phyloP scores from a whole-genome alignment of 2,888 invertebrate species.

The Drosophila borborema region DNA sequence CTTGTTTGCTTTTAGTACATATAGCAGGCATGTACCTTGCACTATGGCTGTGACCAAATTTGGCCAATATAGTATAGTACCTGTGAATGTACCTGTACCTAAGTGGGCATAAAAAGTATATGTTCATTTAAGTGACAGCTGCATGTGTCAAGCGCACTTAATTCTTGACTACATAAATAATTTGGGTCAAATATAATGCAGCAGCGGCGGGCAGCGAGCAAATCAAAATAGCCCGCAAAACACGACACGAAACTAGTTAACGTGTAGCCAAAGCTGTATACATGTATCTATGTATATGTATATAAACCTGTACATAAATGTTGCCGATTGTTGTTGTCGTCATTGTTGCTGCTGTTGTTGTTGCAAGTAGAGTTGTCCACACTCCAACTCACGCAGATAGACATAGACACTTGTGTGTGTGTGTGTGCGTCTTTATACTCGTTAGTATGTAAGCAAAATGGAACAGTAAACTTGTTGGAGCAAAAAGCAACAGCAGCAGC shows the following conservation, averaged over 20 bases:
- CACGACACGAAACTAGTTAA: constrained; percentile 60
- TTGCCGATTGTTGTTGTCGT: constrained; percentile 4
- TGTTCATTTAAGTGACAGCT: constrained; percentile 59
- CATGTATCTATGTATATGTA: constrained; percentile 5
- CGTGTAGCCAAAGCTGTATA: constrained; percentile 32
- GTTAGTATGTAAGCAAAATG: constrained; percentile 56
- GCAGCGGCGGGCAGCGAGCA: constrained; percentile 30
- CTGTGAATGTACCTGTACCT: neutral
- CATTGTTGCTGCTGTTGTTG: neutral
- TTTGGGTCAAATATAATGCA: constrained; percentile 66
- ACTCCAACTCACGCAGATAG: constrained; percentile 11
- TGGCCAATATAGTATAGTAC: neutral
- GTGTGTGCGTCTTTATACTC: constrained; percentile 6
- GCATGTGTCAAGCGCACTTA: constrained; percentile 57
- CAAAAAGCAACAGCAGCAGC: constrained; percentile 46
- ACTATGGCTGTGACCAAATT: neutral
- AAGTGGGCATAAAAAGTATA: constrained; percentile 29
- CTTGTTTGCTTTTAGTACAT: constrained; percentile 2
- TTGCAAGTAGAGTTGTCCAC: constrained; percentile 32
- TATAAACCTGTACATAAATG: constrained; percentile 33
- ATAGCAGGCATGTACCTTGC: neutral
- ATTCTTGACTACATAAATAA: constrained; percentile 64
- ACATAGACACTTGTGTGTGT: constrained; percentile 4
- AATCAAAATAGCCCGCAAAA: constrained; percentile 57
- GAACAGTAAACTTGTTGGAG: constrained; percentile 68